Conservation (phyloP, 2,113 vertebrate species). For the Entomyzon cyanotis region DNA sequence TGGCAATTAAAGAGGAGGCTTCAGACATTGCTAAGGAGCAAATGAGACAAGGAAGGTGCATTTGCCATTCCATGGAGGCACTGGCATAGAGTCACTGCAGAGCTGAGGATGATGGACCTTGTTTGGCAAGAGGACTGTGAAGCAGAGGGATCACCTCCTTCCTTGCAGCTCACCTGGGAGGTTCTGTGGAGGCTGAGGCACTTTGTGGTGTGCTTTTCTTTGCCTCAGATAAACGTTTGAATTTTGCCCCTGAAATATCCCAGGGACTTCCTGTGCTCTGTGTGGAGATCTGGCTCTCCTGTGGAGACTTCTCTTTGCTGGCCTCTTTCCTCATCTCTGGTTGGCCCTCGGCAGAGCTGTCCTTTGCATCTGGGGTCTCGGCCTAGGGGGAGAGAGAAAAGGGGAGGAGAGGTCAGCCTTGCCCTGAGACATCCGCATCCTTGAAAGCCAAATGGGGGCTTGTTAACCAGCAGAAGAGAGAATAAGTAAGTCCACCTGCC, state of each 20-base stretch:
- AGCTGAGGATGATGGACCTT: not conserved
- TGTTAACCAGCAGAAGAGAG: not conserved
- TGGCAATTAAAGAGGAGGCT: slow-evolving; percentile 13
- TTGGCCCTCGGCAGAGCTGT: slow-evolving; percentile 3
- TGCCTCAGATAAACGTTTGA: not conserved
- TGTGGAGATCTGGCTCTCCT: slow-evolving; percentile 32
- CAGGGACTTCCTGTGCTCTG: slow-evolving; percentile 15
- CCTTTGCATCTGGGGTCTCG: slow-evolving; percentile 52
- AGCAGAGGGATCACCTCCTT: not conserved
- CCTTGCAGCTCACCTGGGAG: slow-evolving; percentile 64
- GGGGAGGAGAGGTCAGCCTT: not conserved
- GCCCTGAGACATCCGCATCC: not conserved
- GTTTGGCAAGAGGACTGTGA: not conserved
- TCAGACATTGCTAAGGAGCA: not conserved
- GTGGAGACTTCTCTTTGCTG: slow-evolving; percentile 13
- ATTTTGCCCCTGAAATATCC: not conserved
- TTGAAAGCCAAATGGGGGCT: not conserved
- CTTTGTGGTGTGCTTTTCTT: fast-evolving
- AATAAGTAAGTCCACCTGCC: not conserved
- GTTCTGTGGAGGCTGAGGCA: slow-evolving; percentile 19
- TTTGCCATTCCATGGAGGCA: not conserved
- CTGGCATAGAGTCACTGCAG: fast-evolving
- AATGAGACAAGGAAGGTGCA: fast-evolving
- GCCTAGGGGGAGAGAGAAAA: not conserved
- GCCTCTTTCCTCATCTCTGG: slow-evolving; percentile 55